These are phyloP conservation scores for Heliconius charithonia DNA, from an alignment of 2,888 invertebrate genomes.

Conservation along the genomic window DNA sequence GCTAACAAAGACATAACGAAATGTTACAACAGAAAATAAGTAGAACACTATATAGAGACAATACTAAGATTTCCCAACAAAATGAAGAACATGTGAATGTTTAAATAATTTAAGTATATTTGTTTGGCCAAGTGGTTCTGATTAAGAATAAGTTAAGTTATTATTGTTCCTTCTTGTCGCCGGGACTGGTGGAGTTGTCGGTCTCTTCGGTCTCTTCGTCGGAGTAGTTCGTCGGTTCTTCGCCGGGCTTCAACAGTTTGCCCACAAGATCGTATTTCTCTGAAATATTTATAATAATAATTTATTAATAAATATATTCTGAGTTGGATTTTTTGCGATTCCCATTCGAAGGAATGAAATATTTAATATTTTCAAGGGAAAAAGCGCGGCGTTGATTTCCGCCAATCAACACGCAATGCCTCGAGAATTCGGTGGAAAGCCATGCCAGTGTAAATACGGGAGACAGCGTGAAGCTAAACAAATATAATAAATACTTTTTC, in stretches of 20 bases:
- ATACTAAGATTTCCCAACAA: not conserved
- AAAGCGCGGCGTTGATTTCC: no score
- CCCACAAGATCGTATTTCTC: constrained; percentile 98
- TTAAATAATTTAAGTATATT: constrained; percentile 20
- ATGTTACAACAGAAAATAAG: not conserved
- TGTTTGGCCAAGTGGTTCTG: constrained; percentile 32
- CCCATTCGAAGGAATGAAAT: no score
- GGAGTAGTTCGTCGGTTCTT: constrained; percentile 94
- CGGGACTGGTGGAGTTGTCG: constrained; percentile 64
- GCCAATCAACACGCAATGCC: no score
- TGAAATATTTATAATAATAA: constrained; percentile 62
- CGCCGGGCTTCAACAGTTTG: constrained; percentile 94
- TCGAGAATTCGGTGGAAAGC: no score
- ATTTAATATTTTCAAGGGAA: no score
- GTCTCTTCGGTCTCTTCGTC: constrained; percentile 90
- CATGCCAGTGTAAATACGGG: no score
- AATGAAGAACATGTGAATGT: not conserved
- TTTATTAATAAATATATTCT: not conserved
- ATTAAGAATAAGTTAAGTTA: constrained; percentile 6
- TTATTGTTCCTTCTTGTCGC: constrained; percentile 70
- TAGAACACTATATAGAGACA: not conserved
- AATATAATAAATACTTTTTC: no score
- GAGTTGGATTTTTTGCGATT: no score
- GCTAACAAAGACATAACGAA: not conserved
- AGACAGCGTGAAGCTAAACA: no score